Base-by-base conservation (phyloP, 2,113 vertebrate species). In the Hyaena hyaena region DNA sequence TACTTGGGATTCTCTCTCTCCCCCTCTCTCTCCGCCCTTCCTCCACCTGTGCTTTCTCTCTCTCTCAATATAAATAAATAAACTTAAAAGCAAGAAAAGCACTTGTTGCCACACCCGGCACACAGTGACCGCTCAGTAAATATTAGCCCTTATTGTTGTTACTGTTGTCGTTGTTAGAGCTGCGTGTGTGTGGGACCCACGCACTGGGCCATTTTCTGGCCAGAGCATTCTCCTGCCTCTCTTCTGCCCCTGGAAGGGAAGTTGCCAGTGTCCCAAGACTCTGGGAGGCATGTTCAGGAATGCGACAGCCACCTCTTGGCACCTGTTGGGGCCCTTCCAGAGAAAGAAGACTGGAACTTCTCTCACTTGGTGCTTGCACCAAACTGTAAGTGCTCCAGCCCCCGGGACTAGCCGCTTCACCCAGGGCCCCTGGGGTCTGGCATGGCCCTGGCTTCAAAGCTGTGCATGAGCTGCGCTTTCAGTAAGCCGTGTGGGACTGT, bases 331-430 rank as follows among this genome's bases (percentile, higher is more conserved):
- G 55, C 87, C 86, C 12, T 88, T 97, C 77, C 23, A 1, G 94
- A 92, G 95, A 93, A 96, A 45, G 97, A 98, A 96, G 87, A 88
- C 87, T 28, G 93, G 92, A 93, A 35, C 84, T 50, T 58, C 94
- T 0, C 50, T 94, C 74, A 1, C 50, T 66, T 50, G 66, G 95
- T 55, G 33, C 88, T 39, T 97, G 83, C 96, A 97, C 92, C 97
- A 97, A 80, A 97, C 97, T 92, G 98, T 98, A 98, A 98, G 98
- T 98, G 97, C 28, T 63, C 73, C 61, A 10, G 1, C n/a, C 33
- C 76, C 16, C 10, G 4, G 7, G 4, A n/a, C 23, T 63, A 45
- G 45, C 65, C 43, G 50, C 53, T 10, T 43, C 82, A 50, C 85
- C 26, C 2, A 1, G 79, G 66, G 79, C 0, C 68, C 83, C 90